A percentile compares a stretch with the other conserved stretches of the same genome.
Conservation (phyloP, 2,113 vertebrate species). For the Rhadina sibilatrix region DNA sequence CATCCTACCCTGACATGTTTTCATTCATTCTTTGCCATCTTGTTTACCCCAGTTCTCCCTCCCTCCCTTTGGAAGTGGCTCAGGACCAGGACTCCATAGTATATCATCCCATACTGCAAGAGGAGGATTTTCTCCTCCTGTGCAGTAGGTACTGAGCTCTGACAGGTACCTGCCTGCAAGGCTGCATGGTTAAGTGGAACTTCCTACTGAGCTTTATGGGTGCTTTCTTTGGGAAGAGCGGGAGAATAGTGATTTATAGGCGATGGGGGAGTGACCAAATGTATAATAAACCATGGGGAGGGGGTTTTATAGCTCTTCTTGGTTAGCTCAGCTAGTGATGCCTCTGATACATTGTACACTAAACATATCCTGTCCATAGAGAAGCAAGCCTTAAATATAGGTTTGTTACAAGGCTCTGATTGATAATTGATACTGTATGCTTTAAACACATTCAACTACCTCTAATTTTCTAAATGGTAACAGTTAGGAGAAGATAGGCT, state of each 20-base stretch:
- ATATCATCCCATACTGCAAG: fast-evolving
- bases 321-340: background rate
- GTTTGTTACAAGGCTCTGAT: background rate
- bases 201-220: background rate
- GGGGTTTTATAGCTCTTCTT: background rate
- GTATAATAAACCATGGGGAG: fast-evolving
- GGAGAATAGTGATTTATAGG: background rate
- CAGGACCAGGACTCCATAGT: background rate
- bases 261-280: background rate
- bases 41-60: background rate
- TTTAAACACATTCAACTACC: background rate
- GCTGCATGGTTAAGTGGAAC: background rate
- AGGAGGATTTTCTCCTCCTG: background rate
- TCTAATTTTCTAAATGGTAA: background rate
- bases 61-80: background rate
- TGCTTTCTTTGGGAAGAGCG: background rate
- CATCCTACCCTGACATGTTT: background rate
- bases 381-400: background rate
- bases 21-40: background rate
- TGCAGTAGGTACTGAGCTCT: background rate
- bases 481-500: background rate
- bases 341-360: background rate
- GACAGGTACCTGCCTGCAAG: background rate
- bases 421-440: background rate
- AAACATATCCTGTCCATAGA: background rate